These are phyloP conservation scores for Acromyrmex echinatior DNA, from an alignment of 1,140 invertebrate genomes.

Conservation along the genomic window DNA sequence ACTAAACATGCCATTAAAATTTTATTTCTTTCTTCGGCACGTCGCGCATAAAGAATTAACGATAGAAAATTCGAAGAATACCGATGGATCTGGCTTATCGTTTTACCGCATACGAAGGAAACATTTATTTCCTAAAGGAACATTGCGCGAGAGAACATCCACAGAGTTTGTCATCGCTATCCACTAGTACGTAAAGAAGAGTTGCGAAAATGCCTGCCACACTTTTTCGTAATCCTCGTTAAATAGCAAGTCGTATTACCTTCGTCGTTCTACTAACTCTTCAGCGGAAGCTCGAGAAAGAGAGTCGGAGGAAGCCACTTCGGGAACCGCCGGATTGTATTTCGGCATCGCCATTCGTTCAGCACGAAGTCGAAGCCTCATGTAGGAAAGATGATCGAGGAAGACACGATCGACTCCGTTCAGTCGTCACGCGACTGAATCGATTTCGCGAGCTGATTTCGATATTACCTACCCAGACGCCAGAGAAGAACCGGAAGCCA, in stretches of 20 bases:
- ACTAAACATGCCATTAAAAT: conserved; percentile 20
- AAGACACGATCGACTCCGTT: conserved; percentile 43
- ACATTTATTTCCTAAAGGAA: background rate
- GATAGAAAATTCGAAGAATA: conserved; percentile 13
- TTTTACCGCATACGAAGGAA: background rate
- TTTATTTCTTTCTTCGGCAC: conserved; percentile 35
- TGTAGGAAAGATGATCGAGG: conserved; percentile 8
- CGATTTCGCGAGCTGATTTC: conserved; percentile 59
- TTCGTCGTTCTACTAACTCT: conserved; percentile 4
- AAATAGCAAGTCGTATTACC: conserved; percentile 38
- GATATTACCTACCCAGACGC: background rate
- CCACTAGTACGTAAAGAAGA: background rate
- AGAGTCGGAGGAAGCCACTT: conserved; percentile 39
- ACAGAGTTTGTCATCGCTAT: background rate
- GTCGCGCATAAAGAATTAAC: conserved; percentile 4
- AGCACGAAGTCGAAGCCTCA: conserved; percentile 55
- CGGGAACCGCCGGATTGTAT: conserved; percentile 55
- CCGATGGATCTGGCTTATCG: conserved; percentile 21
- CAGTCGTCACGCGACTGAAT: conserved; percentile 41
- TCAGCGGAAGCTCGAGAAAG: conserved; percentile 36
- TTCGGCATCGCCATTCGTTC: conserved; percentile 52
- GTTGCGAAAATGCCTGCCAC: background rate
- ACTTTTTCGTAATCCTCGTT: background rate
- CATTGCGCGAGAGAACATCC: too few species aligned
- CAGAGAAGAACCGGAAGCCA: background rate